Percentiles rank a stretch among this genome's conserved stretches.
phyloP scores from a whole-genome alignment of 2,113 vertebrate species.

The Otolemur garnettii region DNA sequence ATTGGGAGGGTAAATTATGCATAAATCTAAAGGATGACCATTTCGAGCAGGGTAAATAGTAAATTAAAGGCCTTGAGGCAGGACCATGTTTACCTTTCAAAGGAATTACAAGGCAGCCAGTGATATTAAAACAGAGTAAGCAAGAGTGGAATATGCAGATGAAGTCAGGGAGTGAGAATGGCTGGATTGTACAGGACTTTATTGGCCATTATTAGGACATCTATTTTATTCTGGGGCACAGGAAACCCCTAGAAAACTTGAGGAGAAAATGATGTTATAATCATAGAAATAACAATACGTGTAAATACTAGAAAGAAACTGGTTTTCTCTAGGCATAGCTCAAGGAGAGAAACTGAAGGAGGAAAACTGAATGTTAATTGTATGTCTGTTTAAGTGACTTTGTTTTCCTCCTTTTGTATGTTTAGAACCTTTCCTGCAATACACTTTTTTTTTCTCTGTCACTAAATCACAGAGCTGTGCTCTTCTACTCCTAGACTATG shows the following conservation, averaged over 20 bases:
- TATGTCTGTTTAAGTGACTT: neutral
- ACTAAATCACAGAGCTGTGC: slow-evolving; percentile 71
- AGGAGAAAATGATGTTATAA: neutral
- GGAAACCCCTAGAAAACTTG: neutral
- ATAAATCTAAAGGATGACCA: neutral
- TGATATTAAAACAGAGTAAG: neutral
- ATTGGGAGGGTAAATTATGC: neutral
- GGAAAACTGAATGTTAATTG: neutral
- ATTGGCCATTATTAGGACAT: no score
- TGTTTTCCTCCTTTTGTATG: slow-evolving; percentile 35
- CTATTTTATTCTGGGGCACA: neutral
- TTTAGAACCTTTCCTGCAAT: slow-evolving; percentile 58
- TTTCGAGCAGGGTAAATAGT: neutral
- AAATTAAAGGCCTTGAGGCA: neutral
- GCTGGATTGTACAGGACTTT: neutral
- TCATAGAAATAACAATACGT: neutral
- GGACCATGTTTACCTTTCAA: neutral
- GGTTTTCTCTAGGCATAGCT: neutral
- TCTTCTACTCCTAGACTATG: slow-evolving; percentile 44
- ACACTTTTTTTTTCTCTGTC: neutral
- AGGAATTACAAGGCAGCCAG: neutral
- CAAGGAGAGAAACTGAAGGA: neutral
- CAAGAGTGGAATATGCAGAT: neutral
- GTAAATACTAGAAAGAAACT: neutral
- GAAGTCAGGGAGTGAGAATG: neutral